Evolutionary conservation across 2,113 vertebrate species (phyloP).

Genomic region (Hoplias malabaricus): DNA sequence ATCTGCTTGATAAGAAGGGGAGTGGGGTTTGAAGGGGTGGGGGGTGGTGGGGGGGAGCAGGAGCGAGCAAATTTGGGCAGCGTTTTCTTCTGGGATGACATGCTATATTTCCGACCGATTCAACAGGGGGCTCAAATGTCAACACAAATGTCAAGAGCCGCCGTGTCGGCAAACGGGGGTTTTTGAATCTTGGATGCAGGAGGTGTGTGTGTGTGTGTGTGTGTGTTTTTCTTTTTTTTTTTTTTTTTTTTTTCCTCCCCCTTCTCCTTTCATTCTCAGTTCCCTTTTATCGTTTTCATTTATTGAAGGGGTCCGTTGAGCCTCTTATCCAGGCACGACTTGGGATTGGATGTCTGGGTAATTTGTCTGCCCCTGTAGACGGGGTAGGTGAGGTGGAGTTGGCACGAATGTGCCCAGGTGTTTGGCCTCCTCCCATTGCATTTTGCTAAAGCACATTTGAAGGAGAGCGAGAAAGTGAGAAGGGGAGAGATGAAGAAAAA

Average conservation of each 20-base stretch:
- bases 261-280: neutral
- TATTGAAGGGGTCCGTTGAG: constrained; percentile 47
- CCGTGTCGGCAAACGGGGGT: constrained; percentile 49
- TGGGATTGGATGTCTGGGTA: constrained; percentile 45
- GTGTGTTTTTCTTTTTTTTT: no score
- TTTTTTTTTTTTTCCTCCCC: neutral
- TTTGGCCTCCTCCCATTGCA: neutral
- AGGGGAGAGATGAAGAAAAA: neutral
- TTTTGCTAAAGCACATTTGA: neutral
- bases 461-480: neutral
- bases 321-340: constrained; percentile 19
- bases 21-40: constrained; percentile 72
- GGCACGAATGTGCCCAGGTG: constrained; percentile 24
- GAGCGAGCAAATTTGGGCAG: constrained; percentile 16
- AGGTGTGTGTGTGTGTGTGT: no score
- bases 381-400: constrained; percentile 9
- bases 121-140: constrained; percentile 75
- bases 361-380: constrained; percentile 34
- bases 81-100: constrained; percentile 75
- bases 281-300: constrained; percentile 45
- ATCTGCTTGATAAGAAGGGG: constrained; percentile 87
- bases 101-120: constrained; percentile 79
- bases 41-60: constrained; percentile 15
- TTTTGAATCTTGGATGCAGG: constrained; percentile 67
- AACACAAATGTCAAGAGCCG: constrained; percentile 83